These are phyloP conservation scores for Danionella cerebrum DNA, from an alignment of 2,113 vertebrate genomes.

Conservation along the genomic window DNA sequence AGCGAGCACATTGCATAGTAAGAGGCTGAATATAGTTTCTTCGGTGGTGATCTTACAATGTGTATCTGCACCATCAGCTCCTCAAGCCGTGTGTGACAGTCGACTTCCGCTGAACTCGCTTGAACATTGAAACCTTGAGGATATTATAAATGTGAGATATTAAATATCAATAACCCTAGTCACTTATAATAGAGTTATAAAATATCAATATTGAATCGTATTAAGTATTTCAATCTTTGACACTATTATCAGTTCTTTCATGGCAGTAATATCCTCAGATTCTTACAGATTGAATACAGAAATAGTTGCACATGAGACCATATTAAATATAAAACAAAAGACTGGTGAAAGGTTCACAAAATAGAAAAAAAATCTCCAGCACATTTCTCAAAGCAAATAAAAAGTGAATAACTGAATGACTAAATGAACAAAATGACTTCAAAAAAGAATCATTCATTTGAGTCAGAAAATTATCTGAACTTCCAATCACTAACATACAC, in stretches of 20 bases:
- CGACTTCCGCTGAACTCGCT: too few species aligned
- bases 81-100: too few species aligned
- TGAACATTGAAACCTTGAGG: slow-evolving; percentile 15
- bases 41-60: too few species aligned
- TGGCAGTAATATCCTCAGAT: slow-evolving; percentile 30
- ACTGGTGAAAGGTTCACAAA: not conserved
- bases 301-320: not conserved
- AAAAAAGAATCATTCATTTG: too few species aligned
- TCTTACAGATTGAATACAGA: slow-evolving; percentile 11
- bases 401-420: not conserved
- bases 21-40: too few species aligned
- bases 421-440: too few species aligned
- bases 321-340: not conserved
- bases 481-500: too few species aligned
- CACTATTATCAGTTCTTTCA: slow-evolving; percentile 35
- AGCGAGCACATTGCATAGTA: too few species aligned
- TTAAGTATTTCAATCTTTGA: slow-evolving; percentile 34
- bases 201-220: slow-evolving; percentile 32
- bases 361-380: not conserved
- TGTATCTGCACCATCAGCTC: too few species aligned
- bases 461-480: too few species aligned
- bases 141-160: not conserved
- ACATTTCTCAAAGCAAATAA: not conserved
- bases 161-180: slow-evolving; percentile 19
- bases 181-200: slow-evolving; percentile 28